Evolutionary conservation across 92 coral and sea anemone species (phyloP).

Genomic region (Meandrina meandrites): DNA sequence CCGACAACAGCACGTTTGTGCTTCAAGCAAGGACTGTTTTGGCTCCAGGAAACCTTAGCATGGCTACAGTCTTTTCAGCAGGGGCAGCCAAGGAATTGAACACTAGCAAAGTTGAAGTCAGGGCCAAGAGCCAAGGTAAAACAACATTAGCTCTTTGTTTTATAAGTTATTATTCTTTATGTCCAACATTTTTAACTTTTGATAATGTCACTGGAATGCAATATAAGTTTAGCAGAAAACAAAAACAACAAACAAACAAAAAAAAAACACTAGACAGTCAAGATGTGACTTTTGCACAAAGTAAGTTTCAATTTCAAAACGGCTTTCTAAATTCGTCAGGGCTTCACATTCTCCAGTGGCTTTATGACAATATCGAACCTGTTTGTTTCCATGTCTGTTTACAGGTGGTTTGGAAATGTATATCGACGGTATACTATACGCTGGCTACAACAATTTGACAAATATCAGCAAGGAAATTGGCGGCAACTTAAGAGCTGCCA

Average conservation of each 20-base stretch:
- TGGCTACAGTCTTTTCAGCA: slow-evolving; percentile 66
- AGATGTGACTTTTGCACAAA: too few species aligned
- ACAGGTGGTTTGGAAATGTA: slow-evolving; percentile 47
- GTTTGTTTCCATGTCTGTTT: background rate
- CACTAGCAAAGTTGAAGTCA: slow-evolving; percentile 58
- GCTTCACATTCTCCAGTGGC: too few species aligned
- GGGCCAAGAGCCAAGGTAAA: slow-evolving; percentile 55
- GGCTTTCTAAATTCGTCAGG: too few species aligned
- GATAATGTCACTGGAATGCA: background rate
- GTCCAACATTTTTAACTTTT: background rate
- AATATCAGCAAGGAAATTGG: slow-evolving; percentile 39
- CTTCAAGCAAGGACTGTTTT: slow-evolving; percentile 74
- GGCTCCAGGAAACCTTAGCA: slow-evolving; percentile 42
- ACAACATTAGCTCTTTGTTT: too few species aligned
- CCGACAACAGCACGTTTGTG: slow-evolving; percentile 53
- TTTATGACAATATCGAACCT: too few species aligned
- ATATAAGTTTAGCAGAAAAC: too few species aligned
- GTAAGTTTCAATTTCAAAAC: background rate
- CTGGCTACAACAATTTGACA: slow-evolving; percentile 21
- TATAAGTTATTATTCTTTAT: background rate
- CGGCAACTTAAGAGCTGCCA: slow-evolving; percentile 26
- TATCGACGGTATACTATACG: slow-evolving; percentile 37
- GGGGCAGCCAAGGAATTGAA: slow-evolving; percentile 60
- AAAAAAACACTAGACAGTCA: too few species aligned
- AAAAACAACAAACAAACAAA: background rate